Evolutionary conservation across 2,113 vertebrate genomes (phyloP), one percentile per base, ranked within the genome.

Genomic region (Tetrax tetrax): DNA sequence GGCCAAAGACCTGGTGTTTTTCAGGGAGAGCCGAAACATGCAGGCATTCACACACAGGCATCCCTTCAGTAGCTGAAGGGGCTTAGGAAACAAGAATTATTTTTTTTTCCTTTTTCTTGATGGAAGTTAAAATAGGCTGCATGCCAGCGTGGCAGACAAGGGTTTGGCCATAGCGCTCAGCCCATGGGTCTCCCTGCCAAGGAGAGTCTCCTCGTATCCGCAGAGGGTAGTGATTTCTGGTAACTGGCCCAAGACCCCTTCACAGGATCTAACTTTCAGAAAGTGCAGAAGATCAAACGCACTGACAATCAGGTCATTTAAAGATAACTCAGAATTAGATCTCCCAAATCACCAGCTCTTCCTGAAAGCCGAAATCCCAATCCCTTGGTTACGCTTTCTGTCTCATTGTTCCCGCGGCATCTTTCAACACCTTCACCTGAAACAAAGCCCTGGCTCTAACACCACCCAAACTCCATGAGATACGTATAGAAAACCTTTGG

Each of bases 1-100:
- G 16, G 90, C 90, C 90, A 80, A 83, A 76, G 63, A 89, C 71
- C 38, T 22, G 15, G 94, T 89, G 95, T 94, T 96, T 93, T 95
- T 87, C 8, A 27, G 81, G 92, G 82, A 95, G 10, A 91, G 57
- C 47, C 88, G 89, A 81, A 81, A 96, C 41, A 33, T 95, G 96
- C 96, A 97, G 95, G 90, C 83, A 90, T 68, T 84, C 72, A 35
- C 74, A 72, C 2, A 90, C 79, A 91, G 54, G 56, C 43, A 14
- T 65, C 61, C 64, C 61, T 87, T 83, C 59, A 60, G 79, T 59
- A 87, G 95, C 81, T 91, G 68, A 59, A 93, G 90, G 92, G 92
- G 89, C 68, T 97, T 82, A 93, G 91, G 75, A 94, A 61, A 43
- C 48, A 87, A 95, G 86, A 90, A 75, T 53, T 12, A 21, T 10